Evolutionary conservation across 2,888 invertebrate species (phyloP).

Genomic region (Hydropsyche betteni): DNA sequence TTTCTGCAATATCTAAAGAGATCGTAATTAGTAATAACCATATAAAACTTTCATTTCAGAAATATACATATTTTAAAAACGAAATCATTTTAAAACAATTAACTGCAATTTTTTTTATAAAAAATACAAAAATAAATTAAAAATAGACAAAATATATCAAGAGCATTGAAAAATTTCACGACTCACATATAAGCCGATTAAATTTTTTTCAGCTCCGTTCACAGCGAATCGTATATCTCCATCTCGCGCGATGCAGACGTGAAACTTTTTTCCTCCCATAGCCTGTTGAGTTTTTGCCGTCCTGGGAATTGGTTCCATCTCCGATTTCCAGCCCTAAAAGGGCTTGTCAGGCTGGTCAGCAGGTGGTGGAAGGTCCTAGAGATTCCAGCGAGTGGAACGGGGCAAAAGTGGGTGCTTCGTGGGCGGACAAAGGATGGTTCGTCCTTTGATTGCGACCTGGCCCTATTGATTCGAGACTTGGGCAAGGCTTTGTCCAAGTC

Average conservation of each 20-base stretch:
- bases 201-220: too few relatives aligned
- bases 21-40: too few relatives aligned
- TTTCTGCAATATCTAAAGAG: too few relatives aligned
- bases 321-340: slow-evolving; percentile 7
- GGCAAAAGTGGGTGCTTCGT: slow-evolving; percentile 1
- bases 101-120: too few relatives aligned
- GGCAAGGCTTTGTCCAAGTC: background rate
- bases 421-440: slow-evolving; percentile 15
- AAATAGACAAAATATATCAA: too few relatives aligned
- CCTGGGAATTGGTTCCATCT: slow-evolving; percentile 3
- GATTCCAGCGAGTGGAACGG: background rate
- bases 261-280: background rate
- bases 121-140: too few relatives aligned
- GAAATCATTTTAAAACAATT: too few relatives aligned
- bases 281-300: slow-evolving; percentile 9
- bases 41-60: too few relatives aligned
- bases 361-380: slow-evolving; percentile 1
- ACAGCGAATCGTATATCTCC: too few relatives aligned
- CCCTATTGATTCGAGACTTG: slow-evolving; percentile 15
- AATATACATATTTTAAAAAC: too few relatives aligned
- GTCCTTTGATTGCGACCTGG: slow-evolving; percentile 25
- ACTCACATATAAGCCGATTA: too few relatives aligned
- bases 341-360: slow-evolving; percentile 26
- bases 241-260: background rate
- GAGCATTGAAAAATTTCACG: too few relatives aligned